Evolutionary conservation across 2,113 vertebrate genomes (phyloP).

Genomic region (Caranx melampygus): DNA sequence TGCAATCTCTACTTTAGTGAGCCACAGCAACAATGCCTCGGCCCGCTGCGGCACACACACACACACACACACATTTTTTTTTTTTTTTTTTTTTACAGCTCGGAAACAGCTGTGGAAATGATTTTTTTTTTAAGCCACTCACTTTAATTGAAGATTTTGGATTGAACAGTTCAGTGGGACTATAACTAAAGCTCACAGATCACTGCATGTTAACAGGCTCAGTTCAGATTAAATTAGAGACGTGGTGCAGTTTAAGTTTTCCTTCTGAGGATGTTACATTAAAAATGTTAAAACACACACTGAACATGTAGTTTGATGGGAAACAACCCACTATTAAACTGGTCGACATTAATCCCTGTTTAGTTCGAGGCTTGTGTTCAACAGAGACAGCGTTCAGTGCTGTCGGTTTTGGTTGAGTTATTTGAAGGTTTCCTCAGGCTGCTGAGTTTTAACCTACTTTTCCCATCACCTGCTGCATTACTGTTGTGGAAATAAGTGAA

Average conservation of each 20-base stretch:
- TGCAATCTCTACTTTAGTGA: constrained; percentile 59
- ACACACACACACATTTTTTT: constrained; percentile 7
- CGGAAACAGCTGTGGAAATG: constrained; percentile 35
- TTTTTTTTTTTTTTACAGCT: constrained; percentile 5
- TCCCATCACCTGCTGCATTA: background rate
- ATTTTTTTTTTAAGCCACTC: background rate
- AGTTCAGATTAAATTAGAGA: background rate
- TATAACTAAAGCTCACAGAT: constrained; percentile 6
- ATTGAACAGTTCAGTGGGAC: background rate
- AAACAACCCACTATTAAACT: background rate
- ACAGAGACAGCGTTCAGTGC: background rate
- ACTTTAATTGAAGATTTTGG: constrained; percentile 2
- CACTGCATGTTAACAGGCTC: background rate
- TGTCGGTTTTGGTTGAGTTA: background rate
- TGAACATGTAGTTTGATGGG: constrained; percentile 8
- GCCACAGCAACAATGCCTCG: constrained; percentile 48
- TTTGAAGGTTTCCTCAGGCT: background rate
- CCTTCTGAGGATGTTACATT: background rate
- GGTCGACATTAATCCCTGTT: background rate
- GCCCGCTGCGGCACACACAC: constrained; percentile 11
- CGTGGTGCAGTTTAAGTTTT: background rate
- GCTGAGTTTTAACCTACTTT: background rate
- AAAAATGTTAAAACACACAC: background rate
- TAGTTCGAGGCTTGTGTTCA: background rate
- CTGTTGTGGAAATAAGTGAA: background rate